phyloP scores from a whole-genome alignment of 2,113 vertebrate species.

The Orcinus orca region DNA sequence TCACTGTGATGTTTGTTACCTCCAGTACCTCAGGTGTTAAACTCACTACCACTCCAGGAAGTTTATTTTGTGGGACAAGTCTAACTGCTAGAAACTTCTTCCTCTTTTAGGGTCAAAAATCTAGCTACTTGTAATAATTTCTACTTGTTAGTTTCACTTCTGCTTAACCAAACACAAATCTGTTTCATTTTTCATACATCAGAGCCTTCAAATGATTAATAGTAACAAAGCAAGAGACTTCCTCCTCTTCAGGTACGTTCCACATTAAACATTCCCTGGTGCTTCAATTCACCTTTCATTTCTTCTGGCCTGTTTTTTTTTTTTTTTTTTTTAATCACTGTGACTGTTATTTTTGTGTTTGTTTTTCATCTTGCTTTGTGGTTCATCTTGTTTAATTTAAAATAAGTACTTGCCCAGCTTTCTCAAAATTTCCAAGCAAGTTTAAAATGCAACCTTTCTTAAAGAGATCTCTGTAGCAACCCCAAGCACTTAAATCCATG shows the following conservation, averaged over 20 bases:
- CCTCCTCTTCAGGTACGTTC: neutral
- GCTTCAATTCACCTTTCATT: neutral
- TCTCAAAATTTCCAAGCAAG: conserved; percentile 13
- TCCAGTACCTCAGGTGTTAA: neutral
- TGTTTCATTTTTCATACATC: neutral
- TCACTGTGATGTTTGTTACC: neutral
- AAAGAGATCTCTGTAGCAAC: neutral
- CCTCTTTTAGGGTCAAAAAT: neutral
- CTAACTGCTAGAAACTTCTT: neutral
- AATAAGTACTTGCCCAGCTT: neutral
- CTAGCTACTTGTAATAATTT: conserved; percentile 9
- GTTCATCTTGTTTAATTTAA: neutral
- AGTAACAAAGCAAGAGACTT: neutral
- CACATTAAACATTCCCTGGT: neutral
- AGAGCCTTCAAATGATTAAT: neutral
- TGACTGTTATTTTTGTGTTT: neutral
- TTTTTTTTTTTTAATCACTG: neutral
- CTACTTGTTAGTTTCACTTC: neutral
- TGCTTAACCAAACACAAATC: neutral
- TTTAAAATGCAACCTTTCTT: neutral
- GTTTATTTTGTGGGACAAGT: neutral
- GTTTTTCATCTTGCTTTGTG: neutral
- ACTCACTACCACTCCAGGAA: neutral
- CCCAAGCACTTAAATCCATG: neutral
- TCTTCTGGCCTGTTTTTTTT: neutral